Percentiles rank a stretch among this genome's conserved stretches.
Evolutionary conservation across 2,113 vertebrate genomes (phyloP).

Genomic region (Otocyon megalotis): DNA sequence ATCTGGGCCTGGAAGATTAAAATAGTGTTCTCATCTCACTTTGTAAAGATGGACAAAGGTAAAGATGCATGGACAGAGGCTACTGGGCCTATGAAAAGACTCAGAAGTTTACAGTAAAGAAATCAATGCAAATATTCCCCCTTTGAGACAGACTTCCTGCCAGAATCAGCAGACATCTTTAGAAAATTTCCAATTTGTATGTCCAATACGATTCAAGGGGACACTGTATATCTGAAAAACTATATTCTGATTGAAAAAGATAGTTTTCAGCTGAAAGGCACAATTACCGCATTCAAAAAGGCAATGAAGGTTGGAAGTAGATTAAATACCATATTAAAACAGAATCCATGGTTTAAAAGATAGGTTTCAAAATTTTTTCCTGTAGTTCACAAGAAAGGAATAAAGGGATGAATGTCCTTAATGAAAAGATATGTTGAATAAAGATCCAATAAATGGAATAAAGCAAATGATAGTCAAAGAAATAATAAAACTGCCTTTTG

Average conservation of each 20-base stretch:
- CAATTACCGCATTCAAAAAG: background rate
- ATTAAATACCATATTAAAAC: background rate
- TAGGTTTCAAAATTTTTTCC: background rate
- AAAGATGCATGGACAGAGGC: background rate
- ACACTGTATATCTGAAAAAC: background rate
- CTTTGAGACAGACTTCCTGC: background rate
- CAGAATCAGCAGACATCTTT: background rate
- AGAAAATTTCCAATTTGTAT: background rate
- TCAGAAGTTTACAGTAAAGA: background rate
- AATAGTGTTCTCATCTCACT: background rate
- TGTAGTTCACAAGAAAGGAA: background rate
- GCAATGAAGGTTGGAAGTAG: background rate
- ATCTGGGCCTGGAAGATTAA: background rate
- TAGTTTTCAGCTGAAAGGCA: background rate
- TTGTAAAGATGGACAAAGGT: background rate
- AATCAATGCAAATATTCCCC: background rate
- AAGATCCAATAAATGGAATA: background rate
- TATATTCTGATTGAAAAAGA: background rate
- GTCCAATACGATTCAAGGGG: background rate
- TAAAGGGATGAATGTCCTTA: background rate
- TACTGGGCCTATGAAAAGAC: background rate
- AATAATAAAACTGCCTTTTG: background rate
- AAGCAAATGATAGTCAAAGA: background rate
- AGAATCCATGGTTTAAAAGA: background rate
- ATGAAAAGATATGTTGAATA: constrained; percentile 4